Evolutionary conservation across 2,888 invertebrate species (phyloP), one percentile per base, ranked within the genome.

Genomic region (Eupsilia transversa): DNA sequence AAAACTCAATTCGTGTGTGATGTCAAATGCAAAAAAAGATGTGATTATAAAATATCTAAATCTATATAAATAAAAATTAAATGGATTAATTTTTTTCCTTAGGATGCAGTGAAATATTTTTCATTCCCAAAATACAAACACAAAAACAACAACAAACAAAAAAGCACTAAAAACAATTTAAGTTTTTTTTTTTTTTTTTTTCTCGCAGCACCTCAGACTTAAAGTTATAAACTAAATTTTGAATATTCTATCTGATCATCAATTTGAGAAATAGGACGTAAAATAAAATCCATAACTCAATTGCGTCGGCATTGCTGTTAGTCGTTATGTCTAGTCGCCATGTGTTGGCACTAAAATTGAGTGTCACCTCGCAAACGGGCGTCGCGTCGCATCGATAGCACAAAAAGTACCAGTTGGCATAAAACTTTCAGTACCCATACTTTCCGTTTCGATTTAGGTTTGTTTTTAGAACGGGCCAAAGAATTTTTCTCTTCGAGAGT

Each of bases 261-360:
- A 3, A 78, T 30, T 41, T 30, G 35, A 43, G 2, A 33, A 60
- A 70, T 46, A 54, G 14, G 14, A 49, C 17, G 38, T 60, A 38
- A 23, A 60, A 43, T 35, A 52, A 30, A 78, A 52, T 49, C 20
- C 6, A 30, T n/a, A 33, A 17, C 5, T 46, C 38, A 46, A 73
- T 52, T 27, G 7, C 33, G n/a, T 33, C 49, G 17, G 4, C 33
- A 30, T 35, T 30, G 35, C 49, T 33, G 38, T 70, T 70, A 35
- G 41, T 70, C 61, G 61, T 23, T 49, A 30, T 52, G 43, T 64
- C 80, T 57, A 63, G 52, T 52, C 73, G 43, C 57, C 64, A 68
- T 79, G 57, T 80, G 67, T 74, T 67, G 57, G 52, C 67, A 64
- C 54, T 75, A 75, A 75, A 75, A 46, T 65, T 75, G 57, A 69